Conservation (phyloP, 2,113 vertebrate species). For the Xerus inauris region DNA sequence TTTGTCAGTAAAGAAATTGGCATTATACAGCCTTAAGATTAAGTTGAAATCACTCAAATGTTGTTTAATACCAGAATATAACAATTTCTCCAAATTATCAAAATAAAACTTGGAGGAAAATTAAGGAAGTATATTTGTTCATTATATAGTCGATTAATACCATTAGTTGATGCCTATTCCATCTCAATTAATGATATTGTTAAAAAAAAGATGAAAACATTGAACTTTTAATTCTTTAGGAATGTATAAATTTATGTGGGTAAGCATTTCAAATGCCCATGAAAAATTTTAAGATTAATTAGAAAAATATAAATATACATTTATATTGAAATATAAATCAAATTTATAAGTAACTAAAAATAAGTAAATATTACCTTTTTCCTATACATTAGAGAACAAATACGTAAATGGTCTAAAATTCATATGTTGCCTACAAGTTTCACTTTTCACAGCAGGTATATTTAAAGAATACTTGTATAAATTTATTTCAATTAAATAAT, state of each 20-base stretch:
- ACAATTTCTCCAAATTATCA: conserved; percentile 3
- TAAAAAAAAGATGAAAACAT: neutral
- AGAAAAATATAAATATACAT: neutral
- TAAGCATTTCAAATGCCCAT: neutral
- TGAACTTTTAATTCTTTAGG: neutral
- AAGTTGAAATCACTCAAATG: neutral
- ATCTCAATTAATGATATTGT: neutral
- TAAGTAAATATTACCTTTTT: neutral
- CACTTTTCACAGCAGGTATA: neutral
- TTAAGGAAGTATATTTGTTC: neutral
- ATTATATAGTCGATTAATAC: neutral
- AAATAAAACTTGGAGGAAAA: conserved; percentile 31
- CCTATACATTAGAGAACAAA: neutral
- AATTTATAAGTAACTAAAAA: neutral
- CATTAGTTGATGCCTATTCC: neutral
- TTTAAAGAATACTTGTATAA: neutral
- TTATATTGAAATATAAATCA: too few relatives aligned
- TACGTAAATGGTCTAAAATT: neutral
- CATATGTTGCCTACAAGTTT: neutral
- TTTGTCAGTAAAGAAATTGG: neutral
- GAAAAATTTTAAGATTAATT: neutral
- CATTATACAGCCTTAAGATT: neutral
- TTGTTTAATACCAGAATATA: neutral
- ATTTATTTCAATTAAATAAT: neutral
- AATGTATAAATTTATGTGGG: neutral